phyloP scores from a whole-genome alignment of 1,140 invertebrate species.

The Bactericera cockerelli region DNA sequence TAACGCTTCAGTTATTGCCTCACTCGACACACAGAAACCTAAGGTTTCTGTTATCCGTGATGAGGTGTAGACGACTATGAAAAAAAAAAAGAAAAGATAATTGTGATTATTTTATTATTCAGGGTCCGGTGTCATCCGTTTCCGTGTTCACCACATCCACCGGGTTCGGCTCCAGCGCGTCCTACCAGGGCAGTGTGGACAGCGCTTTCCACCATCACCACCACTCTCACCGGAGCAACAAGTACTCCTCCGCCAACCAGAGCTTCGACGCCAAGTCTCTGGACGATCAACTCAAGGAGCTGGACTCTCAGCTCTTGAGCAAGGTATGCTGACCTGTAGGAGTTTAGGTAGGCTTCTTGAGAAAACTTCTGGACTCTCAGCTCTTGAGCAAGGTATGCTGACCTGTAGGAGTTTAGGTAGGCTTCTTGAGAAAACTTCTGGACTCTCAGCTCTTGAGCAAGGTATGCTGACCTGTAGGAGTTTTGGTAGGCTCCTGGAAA shows the following conservation, averaged over 20 bases:
- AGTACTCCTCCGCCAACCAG: slow-evolving; percentile 32
- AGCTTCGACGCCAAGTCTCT: slow-evolving; percentile 59
- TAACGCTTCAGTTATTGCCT: no score
- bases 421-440: no score
- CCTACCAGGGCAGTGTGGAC: slow-evolving; percentile 38
- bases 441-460: slow-evolving; percentile 53
- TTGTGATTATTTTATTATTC: no score
- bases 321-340: slow-evolving; percentile 38
- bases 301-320: slow-evolving; percentile 51
- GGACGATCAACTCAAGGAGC: slow-evolving; percentile 65
- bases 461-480: slow-evolving; percentile 34
- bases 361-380: slow-evolving; percentile 57
- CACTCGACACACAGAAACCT: no score
- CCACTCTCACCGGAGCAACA: slow-evolving; percentile 12
- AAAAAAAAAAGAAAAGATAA: no score
- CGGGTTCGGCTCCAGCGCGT: slow-evolving; percentile 40
- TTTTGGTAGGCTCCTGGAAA: no score
- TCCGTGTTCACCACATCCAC: slow-evolving; percentile 27
- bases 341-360: no score
- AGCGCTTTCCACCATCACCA: slow-evolving; percentile 22
- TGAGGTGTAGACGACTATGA: no score
- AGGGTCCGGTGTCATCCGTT: slow-evolving; percentile 25
- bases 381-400: slow-evolving; percentile 48
- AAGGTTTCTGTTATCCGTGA: no score
- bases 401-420: no score